phyloP scores from a whole-genome alignment of 2,888 invertebrate genomes.

The Schizaphis graminum region DNA sequence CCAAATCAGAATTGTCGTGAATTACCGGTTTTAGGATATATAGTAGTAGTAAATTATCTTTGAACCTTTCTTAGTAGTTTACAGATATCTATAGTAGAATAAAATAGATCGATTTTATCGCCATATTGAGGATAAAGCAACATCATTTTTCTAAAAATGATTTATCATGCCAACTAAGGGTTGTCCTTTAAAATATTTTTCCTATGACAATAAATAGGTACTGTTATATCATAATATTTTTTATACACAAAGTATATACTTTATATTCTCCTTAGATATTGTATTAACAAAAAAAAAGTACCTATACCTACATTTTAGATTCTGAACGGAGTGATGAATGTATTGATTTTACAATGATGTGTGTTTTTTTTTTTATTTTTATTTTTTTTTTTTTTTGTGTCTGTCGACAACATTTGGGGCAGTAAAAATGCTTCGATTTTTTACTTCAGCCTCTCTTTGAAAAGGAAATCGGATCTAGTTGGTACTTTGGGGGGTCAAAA shows the following conservation, averaged over 20 bases:
- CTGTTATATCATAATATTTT: neutral
- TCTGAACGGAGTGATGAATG: too few relatives aligned
- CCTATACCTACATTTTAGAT: too few relatives aligned
- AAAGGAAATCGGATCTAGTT: too few relatives aligned
- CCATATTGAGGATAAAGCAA: neutral
- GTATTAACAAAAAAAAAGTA: neutral
- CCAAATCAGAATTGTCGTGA: neutral
- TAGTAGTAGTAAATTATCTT: neutral
- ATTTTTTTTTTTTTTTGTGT: too few relatives aligned
- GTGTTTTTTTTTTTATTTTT: too few relatives aligned
- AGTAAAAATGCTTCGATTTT: too few relatives aligned
- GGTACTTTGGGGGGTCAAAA: too few relatives aligned
- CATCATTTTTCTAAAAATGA: neutral
- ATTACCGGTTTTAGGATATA: conserved; percentile 5
- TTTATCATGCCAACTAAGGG: neutral
- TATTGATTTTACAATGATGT: too few relatives aligned
- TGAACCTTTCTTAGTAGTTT: neutral
- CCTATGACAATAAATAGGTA: neutral
- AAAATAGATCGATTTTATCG: neutral
- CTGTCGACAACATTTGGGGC: too few relatives aligned
- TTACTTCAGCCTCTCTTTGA: too few relatives aligned
- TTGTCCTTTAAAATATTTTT: neutral
- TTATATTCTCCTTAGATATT: neutral
- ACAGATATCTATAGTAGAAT: neutral
- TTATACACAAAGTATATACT: too few relatives aligned